Evolutionary conservation across 30 jellyfish, hydroid and myxozoan species (phyloP).

Genomic region (Aurelia aurita complex sp. Pacific): DNA sequence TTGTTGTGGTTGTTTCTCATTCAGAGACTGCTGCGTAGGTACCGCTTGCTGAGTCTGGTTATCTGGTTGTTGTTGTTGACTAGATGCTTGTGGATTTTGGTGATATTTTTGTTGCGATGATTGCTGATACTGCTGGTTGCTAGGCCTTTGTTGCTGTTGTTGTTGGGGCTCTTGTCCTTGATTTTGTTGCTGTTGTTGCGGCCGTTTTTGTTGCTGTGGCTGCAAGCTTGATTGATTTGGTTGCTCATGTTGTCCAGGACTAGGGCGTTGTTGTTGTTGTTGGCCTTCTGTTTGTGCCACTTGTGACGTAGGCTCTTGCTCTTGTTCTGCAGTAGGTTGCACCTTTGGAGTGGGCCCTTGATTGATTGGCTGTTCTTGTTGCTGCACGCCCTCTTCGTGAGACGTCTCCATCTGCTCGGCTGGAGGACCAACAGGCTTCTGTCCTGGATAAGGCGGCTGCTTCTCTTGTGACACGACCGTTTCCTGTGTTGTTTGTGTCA

Average conservation of each 20-base stretch:
- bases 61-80: not conserved
- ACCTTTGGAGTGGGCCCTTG: no score
- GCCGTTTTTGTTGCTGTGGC: constrained; percentile 17
- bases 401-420: not conserved
- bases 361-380: not conserved
- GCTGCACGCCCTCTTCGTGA: not conserved
- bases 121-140: no score
- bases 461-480: constrained; percentile 2
- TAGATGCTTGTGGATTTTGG: not conserved
- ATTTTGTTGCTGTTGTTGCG: constrained; percentile 2
- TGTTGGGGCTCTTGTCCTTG: constrained; percentile 9
- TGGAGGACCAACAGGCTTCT: not conserved
- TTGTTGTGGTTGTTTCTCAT: not conserved
- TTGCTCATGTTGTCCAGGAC: not conserved
- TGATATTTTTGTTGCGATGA: constrained; percentile 15
- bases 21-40: no score
- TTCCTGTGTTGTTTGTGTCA: not conserved
- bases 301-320: not conserved
- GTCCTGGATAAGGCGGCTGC: constrained; percentile 1
- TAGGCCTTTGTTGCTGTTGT: not conserved
- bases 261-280: constrained; percentile 27
- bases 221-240: not conserved
- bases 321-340: not conserved
- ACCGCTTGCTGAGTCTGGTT: no score
- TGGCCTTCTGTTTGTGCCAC: not conserved